phyloP scores from a whole-genome alignment of 2,113 vertebrate genomes.

The Dunckerocampus dactyliophorus region DNA sequence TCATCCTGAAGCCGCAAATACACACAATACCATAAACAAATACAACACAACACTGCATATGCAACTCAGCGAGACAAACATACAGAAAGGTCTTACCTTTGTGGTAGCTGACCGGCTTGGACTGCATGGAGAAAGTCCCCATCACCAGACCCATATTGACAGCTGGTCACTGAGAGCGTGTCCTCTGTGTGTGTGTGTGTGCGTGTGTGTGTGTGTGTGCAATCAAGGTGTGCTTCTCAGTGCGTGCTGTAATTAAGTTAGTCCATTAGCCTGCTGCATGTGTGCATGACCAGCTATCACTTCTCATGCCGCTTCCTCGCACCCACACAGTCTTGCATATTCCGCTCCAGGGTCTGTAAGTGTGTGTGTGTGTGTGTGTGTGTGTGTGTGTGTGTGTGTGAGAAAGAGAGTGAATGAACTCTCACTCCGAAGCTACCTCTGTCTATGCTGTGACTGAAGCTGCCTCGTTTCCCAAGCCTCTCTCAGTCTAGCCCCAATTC shows the following conservation, averaged over 20 bases:
- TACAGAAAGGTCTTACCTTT: conserved; percentile 63
- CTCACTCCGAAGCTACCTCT: conserved; percentile 41
- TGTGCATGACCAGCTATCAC: conserved; percentile 51
- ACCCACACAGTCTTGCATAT: conserved; percentile 50
- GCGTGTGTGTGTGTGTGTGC: conserved; percentile 6
- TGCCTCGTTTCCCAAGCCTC: conserved; percentile 6
- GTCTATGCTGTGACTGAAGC: conserved; percentile 33
- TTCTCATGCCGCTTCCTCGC: conserved; percentile 54
- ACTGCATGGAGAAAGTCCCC: conserved; percentile 73
- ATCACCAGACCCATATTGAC: conserved; percentile 74
- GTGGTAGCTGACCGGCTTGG: conserved; percentile 70
- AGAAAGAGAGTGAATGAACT: conserved; percentile 14
- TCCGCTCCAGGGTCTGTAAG: conserved; percentile 51
- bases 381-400: conserved; percentile 20
- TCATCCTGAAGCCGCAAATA: conserved; percentile 9
- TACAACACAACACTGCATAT: too few relatives aligned
- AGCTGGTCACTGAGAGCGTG: conserved; percentile 41
- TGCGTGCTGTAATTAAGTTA: conserved; percentile 54
- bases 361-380: conserved; percentile 9
- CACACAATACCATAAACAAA: neutral
- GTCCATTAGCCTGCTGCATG: conserved; percentile 51
- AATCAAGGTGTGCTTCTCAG: conserved; percentile 34
- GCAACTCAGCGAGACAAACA: neutral
- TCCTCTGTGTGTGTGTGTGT: conserved; percentile 19
- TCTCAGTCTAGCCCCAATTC: conserved; percentile 57